A percentile compares a stretch with the other conserved stretches of the same genome.
Conservation (phyloP, 2,797 vertebrate species). For the Vultur gryphus region DNA sequence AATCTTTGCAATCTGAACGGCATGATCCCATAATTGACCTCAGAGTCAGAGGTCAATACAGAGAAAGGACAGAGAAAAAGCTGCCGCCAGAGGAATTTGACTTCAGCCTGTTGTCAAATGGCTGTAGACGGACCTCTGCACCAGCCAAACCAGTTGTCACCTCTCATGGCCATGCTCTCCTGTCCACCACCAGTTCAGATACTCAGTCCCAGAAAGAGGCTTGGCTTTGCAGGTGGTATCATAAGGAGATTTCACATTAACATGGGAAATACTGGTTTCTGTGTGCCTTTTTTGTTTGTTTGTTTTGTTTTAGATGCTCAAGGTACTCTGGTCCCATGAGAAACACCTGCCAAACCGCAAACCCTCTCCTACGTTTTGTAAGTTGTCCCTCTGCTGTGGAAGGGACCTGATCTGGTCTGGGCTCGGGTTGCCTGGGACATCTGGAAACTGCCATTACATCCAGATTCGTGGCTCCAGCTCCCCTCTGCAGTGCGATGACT, state of each 20-base stretch:
- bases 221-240: not conserved
- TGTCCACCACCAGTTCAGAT: not conserved
- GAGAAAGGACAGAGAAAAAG: not conserved
- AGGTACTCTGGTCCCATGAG: not conserved
- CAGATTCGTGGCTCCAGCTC: not conserved
- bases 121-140: not conserved
- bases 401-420: not conserved
- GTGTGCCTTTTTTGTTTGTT: rapidly evolving
- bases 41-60: not conserved
- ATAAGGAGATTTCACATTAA: not conserved
- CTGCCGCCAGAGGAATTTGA: not conserved
- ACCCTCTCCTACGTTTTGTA: not conserved
- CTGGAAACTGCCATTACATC: not conserved
- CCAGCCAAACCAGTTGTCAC: not conserved
- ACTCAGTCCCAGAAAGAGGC: not conserved
- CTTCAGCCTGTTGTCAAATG: not conserved
- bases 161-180: not conserved
- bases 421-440: not conserved
- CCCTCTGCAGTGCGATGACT: not conserved
- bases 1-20: not conserved
- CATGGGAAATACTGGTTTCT: rapidly evolving
- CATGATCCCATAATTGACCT: not conserved
- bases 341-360: not conserved
- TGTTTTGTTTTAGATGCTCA: not conserved
- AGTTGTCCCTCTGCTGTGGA: not conserved